Base-by-base conservation (phyloP, 1,140 invertebrate genomes). In the Leptopilina boulardi region DNA sequence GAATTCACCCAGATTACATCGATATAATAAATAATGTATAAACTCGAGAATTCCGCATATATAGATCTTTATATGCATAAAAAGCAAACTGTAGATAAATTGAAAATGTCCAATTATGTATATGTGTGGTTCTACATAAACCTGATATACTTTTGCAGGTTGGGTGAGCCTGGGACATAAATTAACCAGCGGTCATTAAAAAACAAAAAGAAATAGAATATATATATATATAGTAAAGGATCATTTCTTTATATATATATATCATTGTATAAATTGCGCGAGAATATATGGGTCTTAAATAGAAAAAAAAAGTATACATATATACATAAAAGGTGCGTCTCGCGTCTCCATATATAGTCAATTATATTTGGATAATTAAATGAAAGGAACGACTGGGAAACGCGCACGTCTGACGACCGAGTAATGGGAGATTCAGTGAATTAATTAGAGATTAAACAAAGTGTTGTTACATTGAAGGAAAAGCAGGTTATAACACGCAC, bases 321-420 rank as follows among this genome's bases (percentile, higher is more conserved):
- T 30, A 30, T 30, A 30, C 2, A 30, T 21, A 56, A 56, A 56
- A 70, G 41, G 21, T 47, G 38, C 41, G 41, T 47, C 44, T 11
- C 15, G 74, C 26, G 66, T 19, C n/a, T n/a, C n/a, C n/a, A n/a
- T n/a, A n/a, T n/a, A n/a, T n/a, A n/a, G 66, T 76, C 54, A 76
- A 76, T 76, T 26, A 11, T 59, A 59, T 59, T 66, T 66, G 59
- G 59, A 66, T 66, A 66, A 66, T 66, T 66, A 66, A 66, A 66
- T 66, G 10, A 56, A 38, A 56, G 19, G 19, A 21, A 56, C 54
- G 54, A 56, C 5, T 56, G 59, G 26, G 26, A 66, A 66, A 66
- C 26, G 21, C 59, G 59, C 26, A 23, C 59, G 59, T 23, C 59
- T 66, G 59, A 66, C 59, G 59, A 66, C 59, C 59, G 59, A 66